These are phyloP conservation scores for Ophraella communa DNA, from an alignment of 2,888 invertebrate species.

Conservation along the genomic window DNA sequence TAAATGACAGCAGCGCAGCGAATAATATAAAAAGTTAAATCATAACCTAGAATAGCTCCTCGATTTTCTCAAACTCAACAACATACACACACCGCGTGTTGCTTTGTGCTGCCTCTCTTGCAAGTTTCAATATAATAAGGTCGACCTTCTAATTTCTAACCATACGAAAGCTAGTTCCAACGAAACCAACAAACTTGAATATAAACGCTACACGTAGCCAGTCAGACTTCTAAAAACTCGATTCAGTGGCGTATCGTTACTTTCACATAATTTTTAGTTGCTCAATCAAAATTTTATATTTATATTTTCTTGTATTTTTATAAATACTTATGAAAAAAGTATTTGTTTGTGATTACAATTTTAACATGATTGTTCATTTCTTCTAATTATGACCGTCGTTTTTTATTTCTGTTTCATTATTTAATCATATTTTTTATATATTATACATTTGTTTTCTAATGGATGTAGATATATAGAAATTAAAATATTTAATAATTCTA, in stretches of 20 bases:
- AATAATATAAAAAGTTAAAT: conserved; percentile 24
- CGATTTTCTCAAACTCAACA: conserved; percentile 11
- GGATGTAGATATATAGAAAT: too few species aligned
- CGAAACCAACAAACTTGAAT: conserved; percentile 13
- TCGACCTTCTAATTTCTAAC: conserved; percentile 36
- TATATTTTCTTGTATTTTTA: background rate
- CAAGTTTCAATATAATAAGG: conserved; percentile 32
- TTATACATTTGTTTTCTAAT: too few species aligned
- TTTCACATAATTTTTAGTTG: background rate
- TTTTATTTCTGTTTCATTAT: too few species aligned
- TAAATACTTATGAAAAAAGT: background rate
- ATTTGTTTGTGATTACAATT: background rate
- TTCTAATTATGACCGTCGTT: too few species aligned
- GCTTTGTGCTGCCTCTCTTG: conserved; percentile 15
- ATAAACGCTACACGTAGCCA: conserved; percentile 6
- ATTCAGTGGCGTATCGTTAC: conserved; percentile 7
- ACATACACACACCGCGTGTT: conserved; percentile 4
- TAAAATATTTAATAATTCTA: too few species aligned
- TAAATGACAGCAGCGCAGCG: conserved; percentile 14
- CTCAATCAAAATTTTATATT: background rate
- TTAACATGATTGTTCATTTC: too few species aligned
- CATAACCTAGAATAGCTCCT: conserved; percentile 30
- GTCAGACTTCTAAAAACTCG: conserved; percentile 23
- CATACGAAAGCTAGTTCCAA: conserved; percentile 33
- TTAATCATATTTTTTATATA: too few species aligned